These are phyloP conservation scores for Zoanthus sansibaricus DNA, from an alignment of 92 coral and sea anemone genomes.

Conservation along the genomic window DNA sequence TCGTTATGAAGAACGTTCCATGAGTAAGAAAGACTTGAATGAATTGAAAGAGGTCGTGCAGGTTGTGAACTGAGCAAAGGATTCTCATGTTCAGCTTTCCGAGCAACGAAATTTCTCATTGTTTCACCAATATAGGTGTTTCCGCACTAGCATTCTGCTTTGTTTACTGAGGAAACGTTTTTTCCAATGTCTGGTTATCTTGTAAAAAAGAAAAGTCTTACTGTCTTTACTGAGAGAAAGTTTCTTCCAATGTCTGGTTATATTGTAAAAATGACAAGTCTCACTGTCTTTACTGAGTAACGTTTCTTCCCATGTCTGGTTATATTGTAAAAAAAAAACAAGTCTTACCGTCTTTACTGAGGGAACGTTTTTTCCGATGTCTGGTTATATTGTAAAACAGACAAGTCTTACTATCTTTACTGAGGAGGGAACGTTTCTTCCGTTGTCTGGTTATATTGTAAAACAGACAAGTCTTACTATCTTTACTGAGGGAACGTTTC, in stretches of 20 bases:
- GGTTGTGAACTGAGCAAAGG: too few relatives aligned
- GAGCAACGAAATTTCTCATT: too few relatives aligned
- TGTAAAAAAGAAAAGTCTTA: not conserved
- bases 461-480: not conserved
- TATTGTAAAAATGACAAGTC: not conserved
- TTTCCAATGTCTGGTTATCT: conserved; percentile 3
- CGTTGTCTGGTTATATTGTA: not conserved
- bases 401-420: not conserved
- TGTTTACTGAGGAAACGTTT: conserved; percentile 10
- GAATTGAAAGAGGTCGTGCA: too few relatives aligned
- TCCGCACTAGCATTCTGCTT: too few relatives aligned
- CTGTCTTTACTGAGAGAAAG: not conserved
- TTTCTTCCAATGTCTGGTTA: not conserved
- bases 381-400: not conserved
- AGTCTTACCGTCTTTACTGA: not conserved
- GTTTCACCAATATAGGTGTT: too few relatives aligned
- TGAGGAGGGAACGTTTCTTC: conserved; percentile 14
- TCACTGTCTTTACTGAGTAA: conserved; percentile 19
- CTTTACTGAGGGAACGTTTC: not conserved
- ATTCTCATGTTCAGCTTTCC: too few relatives aligned
- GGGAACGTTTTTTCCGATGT: conserved; percentile 6
- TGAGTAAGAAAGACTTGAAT: too few relatives aligned
- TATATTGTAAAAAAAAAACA: not conserved
- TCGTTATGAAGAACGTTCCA: too few relatives aligned
- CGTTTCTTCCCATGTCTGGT: conserved; percentile 17